phyloP scores from a whole-genome alignment of 2,113 vertebrate genomes.

The Nicator chloris region DNA sequence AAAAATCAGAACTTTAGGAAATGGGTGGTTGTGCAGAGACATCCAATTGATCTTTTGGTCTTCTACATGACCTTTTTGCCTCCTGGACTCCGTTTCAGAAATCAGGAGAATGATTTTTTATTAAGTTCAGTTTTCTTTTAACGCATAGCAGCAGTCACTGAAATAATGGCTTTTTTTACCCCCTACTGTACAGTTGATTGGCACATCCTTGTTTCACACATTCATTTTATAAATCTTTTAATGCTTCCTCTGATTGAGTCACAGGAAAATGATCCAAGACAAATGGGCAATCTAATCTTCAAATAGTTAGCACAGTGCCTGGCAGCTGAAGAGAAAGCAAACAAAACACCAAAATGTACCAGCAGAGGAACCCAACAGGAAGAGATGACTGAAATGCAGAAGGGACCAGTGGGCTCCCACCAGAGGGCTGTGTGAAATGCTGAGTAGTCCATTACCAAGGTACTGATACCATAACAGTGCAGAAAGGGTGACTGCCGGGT shows the following conservation, averaged over 20 bases:
- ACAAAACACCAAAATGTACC: not conserved
- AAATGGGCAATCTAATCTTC: slow-evolving; percentile 30
- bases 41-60: not conserved
- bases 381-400: not conserved
- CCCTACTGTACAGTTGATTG: not conserved
- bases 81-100: not conserved
- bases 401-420: not conserved
- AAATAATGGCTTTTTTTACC: slow-evolving; percentile 16
- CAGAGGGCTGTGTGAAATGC: not conserved
- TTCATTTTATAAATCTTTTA: slow-evolving; percentile 40
- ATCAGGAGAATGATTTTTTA: slow-evolving; percentile 34
- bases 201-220: slow-evolving; percentile 5
- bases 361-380: not conserved
- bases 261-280: slow-evolving; percentile 6
- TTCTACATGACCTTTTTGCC: not conserved
- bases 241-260: slow-evolving; percentile 14
- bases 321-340: not conserved
- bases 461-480: not conserved
- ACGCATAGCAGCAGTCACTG: not conserved
- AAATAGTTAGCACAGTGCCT: not conserved
- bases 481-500: not conserved
- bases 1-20: slow-evolving; percentile 2
- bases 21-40: not conserved
- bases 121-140: slow-evolving; percentile 28
- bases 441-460: not conserved